A percentile compares a stretch with the other conserved stretches of the same genome.
Evolutionary conservation across 2,113 vertebrate species (phyloP).

Genomic region (Chlorocebus sabaeus): DNA sequence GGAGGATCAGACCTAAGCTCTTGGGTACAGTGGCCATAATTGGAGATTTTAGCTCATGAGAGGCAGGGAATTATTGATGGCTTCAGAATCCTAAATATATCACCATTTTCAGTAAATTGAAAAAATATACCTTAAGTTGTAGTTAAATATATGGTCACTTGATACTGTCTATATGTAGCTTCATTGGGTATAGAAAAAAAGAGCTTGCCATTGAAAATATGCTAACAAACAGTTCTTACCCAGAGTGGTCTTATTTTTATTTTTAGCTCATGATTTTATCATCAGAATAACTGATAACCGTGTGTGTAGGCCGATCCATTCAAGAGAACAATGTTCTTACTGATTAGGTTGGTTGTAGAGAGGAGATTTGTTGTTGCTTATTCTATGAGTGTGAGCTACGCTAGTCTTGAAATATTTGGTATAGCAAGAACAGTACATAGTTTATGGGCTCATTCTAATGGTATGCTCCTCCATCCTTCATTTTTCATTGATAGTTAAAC

Average conservation of each 20-base stretch:
- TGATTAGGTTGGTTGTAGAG: constrained; percentile 49
- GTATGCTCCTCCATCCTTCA: constrained; percentile 66
- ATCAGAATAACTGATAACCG: constrained; percentile 75
- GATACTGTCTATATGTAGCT: constrained; percentile 70
- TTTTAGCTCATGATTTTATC: constrained; percentile 75
- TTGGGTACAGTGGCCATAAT: constrained; percentile 47
- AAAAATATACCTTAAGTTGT: constrained; percentile 71
- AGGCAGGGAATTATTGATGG: constrained; percentile 75
- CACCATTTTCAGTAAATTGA: constrained; percentile 78
- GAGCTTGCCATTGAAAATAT: constrained; percentile 54
- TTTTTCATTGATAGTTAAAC: constrained; percentile 80
- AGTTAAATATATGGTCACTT: constrained; percentile 78
- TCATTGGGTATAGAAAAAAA: constrained; percentile 45
- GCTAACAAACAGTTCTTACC: constrained; percentile 60
- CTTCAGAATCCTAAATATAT: constrained; percentile 77
- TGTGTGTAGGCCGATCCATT: constrained; percentile 61
- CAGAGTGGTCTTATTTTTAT: constrained; percentile 72
- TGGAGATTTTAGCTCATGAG: constrained; percentile 74
- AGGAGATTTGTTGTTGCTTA: constrained; percentile 68
- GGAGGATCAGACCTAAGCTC: background rate
- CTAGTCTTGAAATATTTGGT: constrained; percentile 47
- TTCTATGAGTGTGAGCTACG: constrained; percentile 51
- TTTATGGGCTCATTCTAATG: constrained; percentile 75
- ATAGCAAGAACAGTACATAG: constrained; percentile 56
- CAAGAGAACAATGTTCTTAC: constrained; percentile 18